phyloP scores from a whole-genome alignment of 2,113 vertebrate genomes.

The Triplophysa dalaica region DNA sequence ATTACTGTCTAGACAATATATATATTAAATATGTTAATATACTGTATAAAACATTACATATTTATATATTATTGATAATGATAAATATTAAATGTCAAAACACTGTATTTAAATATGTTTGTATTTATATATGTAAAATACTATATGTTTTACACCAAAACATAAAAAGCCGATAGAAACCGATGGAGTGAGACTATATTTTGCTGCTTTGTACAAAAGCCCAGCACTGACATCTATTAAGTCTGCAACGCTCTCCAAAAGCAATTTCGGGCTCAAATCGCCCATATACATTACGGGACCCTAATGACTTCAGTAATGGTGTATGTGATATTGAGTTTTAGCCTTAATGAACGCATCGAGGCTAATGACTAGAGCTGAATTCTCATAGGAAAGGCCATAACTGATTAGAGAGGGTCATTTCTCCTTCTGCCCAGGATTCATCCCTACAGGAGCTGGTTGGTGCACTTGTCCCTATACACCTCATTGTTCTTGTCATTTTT shows the following conservation, averaged over 20 bases:
- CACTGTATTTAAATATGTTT: too few species aligned
- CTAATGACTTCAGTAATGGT: background rate
- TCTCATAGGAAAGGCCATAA: conserved; percentile 20
- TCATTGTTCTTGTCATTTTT: conserved; percentile 14
- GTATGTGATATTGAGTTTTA: conserved; percentile 28
- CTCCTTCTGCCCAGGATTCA: background rate
- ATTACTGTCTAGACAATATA: too few species aligned
- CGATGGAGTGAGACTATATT: background rate
- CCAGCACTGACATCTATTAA: background rate
- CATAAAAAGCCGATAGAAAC: background rate
- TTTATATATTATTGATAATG: too few species aligned
- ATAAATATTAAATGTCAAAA: too few species aligned
- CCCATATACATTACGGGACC: background rate
- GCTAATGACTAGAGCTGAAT: conserved; percentile 36
- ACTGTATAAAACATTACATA: too few species aligned
- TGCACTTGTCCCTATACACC: background rate
- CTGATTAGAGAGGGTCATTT: conserved; percentile 11
- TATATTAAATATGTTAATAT: too few species aligned
- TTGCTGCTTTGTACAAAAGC: background rate
- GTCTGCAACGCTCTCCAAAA: background rate
- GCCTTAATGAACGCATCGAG: conserved; percentile 33
- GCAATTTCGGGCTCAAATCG: conserved; percentile 4
- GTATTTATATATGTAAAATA: too few species aligned
- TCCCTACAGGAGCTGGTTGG: background rate
- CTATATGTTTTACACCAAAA: background rate